Evolutionary conservation across 2,113 vertebrate genomes (phyloP).

Genomic region (Xyliphius kryptos): DNA sequence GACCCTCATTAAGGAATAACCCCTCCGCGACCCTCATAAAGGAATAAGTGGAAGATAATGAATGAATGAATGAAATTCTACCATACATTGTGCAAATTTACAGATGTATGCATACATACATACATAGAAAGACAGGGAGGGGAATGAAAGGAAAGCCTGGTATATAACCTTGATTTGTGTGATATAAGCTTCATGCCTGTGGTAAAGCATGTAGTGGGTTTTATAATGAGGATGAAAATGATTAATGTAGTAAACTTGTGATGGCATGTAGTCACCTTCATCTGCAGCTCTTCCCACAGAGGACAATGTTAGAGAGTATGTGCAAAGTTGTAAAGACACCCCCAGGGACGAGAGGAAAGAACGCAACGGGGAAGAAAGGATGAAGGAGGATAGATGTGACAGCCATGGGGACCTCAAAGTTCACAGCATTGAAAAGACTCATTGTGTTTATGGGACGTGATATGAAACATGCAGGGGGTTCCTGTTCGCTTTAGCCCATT

Average conservation of each 20-base stretch:
- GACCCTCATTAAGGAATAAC: no score
- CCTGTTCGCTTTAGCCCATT: conserved; percentile 12
- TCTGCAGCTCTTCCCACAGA: conserved; percentile 59
- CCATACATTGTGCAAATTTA: no score
- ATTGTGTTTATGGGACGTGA: conserved; percentile 43
- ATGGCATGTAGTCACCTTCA: conserved; percentile 46
- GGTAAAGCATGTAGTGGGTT: not conserved
- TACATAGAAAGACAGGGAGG: not conserved
- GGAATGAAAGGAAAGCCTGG: not conserved
- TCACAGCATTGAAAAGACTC: conserved; percentile 38
- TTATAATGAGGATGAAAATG: conserved; percentile 34
- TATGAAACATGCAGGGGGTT: conserved; percentile 44
- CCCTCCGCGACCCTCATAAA: no score
- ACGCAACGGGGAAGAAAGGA: conserved; percentile 49
- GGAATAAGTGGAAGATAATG: no score
- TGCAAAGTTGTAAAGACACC: conserved; percentile 52
- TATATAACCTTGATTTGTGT: not conserved
- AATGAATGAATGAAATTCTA: no score
- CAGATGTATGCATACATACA: not conserved
- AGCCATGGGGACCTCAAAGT: conserved; percentile 50
- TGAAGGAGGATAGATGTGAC: conserved; percentile 55
- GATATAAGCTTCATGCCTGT: not conserved
- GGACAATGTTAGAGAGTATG: conserved; percentile 49
- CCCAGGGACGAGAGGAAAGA: conserved; percentile 38
- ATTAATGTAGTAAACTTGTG: conserved; percentile 56